Conservation (phyloP, 2,888 invertebrate species). For the Geotrupes spiniger region DNA sequence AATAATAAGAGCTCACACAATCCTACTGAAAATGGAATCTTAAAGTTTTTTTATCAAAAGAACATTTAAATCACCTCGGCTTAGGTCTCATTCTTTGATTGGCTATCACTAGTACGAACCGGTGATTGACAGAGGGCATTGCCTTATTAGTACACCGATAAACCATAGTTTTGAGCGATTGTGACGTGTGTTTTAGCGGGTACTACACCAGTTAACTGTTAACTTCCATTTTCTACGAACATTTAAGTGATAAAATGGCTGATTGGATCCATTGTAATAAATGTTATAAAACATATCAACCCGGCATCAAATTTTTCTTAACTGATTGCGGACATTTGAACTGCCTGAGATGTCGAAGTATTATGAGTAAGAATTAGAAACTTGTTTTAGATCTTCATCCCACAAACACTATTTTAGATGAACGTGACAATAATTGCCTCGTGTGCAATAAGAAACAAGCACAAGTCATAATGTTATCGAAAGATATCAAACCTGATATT, state of each 20-base stretch:
- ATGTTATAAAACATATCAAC: conserved; percentile 35
- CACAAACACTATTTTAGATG: conserved; percentile 17
- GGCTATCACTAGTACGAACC: no score
- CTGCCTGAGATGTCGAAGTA: conserved; percentile 39
- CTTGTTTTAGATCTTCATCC: no score
- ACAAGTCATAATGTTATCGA: conserved; percentile 32
- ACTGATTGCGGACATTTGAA: conserved; percentile 44
- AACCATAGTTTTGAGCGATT: no score
- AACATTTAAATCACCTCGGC: no score
- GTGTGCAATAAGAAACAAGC: conserved; percentile 34
- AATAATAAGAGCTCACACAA: no score
- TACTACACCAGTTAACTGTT: no score
- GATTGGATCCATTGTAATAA: conserved; percentile 47
- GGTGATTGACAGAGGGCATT: no score
- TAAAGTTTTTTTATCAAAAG: no score
- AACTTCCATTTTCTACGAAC: background rate
- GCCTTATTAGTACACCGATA: no score
- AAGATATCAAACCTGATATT: conserved; percentile 36
- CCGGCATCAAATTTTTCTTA: conserved; percentile 36
- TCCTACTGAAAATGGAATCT: no score
- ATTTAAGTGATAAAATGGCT: conserved; percentile 13
- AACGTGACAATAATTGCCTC: conserved; percentile 33
- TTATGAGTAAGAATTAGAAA: conserved; percentile 31
- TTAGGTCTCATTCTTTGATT: no score
- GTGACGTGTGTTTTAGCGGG: no score